phyloP scores from a whole-genome alignment of 2,113 vertebrate species.

The Lepisosteus oculatus region DNA sequence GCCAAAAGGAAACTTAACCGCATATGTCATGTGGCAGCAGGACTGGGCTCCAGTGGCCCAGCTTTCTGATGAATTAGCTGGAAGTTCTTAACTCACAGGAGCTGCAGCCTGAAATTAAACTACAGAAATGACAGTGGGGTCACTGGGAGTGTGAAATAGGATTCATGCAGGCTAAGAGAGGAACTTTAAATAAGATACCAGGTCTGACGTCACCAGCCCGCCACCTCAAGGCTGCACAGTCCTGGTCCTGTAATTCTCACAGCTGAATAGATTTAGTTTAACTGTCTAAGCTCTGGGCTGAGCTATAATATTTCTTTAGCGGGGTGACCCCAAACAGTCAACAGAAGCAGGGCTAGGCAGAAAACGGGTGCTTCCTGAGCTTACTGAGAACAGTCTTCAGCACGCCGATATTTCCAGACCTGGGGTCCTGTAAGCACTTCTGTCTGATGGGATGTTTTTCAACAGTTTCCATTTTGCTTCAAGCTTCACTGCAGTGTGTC shows the following conservation, averaged over 20 bases:
- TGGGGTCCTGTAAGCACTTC: too few species aligned
- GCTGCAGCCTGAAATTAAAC: constrained; percentile 47
- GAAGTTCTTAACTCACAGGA: constrained; percentile 43
- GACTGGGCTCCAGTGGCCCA: constrained; percentile 36
- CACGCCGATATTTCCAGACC: too few species aligned
- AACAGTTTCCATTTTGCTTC: too few species aligned
- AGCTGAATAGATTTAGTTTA: constrained; percentile 30
- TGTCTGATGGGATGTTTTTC: too few species aligned
- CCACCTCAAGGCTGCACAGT: neutral
- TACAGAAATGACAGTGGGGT: constrained; percentile 16
- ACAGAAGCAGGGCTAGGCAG: too few species aligned
- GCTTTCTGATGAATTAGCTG: constrained; percentile 63
- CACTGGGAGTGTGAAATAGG: constrained; percentile 35
- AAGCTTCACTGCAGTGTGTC: too few species aligned
- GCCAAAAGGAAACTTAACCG: neutral
- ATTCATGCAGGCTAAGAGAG: constrained; percentile 20
- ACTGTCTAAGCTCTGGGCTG: constrained; percentile 9
- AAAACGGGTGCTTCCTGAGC: too few species aligned
- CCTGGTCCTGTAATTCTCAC: constrained; percentile 33
- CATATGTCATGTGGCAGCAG: neutral
- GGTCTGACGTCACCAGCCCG: constrained; percentile 15
- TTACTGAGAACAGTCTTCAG: too few species aligned
- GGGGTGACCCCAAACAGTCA: too few species aligned
- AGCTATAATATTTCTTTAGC: too few species aligned
- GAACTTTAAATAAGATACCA: constrained; percentile 27